Base-by-base conservation (phyloP, 2,113 vertebrate species). In the Maccullochella peelii region DNA sequence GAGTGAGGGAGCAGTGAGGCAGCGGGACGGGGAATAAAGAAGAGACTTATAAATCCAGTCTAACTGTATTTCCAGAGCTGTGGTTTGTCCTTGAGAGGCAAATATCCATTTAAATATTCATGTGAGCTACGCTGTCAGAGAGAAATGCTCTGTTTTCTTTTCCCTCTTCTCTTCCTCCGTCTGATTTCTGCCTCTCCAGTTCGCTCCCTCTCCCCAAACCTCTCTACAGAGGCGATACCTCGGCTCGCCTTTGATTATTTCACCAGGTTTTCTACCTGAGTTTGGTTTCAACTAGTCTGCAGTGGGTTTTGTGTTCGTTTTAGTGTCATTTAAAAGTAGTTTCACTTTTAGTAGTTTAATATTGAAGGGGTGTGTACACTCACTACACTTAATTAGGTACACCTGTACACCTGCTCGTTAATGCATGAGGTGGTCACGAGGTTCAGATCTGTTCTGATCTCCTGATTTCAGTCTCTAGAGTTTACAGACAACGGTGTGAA, bases 21-120 rank as follows among this genome's bases (percentile, higher is more conserved):
- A 27, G 70, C 40, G 3, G 18, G 66, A 36, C 27, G 54, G 76
- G 11, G 73, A 81, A 42, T 77, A 69, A 74, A 81, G 62, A 44
- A 74, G 72, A 80, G 73, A 36, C 49, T 20, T 38, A 20, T 50
- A 55, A 76, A 83, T 79, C 71, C 76, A 55, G 66, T 4, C 14
- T 36, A 23, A 52, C 16, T 44, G 50, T 38, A 38, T 3, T 38
- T 52, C 36, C 57, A 7, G 72, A 42, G 62, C 18, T 36, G 36
- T n/a, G 55, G 8, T 77, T 79, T 7, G 79, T 86, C 87, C 91
- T 90, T 90, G 87, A 88, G 85, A 85, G 40, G 68, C 52, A 80
- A 83, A 87, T 36, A 66, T 68, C 73, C 36, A 52, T 89, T 79
- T 85, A 86, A 91, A 90, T 92, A 92, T 89, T 90, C 62, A 91